phyloP scores from a whole-genome alignment of 2,888 invertebrate genomes.

The Dexiosoma caninum region DNA sequence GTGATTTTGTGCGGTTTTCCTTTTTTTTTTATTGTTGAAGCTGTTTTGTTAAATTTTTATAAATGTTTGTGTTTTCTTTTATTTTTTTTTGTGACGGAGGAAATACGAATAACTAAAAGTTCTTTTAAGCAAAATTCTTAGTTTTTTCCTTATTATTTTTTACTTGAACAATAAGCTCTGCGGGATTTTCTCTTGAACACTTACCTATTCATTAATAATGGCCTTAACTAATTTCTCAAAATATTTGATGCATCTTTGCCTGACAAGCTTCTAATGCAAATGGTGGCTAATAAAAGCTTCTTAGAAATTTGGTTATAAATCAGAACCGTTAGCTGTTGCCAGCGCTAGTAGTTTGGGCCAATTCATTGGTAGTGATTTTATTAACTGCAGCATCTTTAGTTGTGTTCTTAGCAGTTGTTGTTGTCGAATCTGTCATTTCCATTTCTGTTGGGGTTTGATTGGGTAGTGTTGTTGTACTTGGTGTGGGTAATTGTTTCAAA shows the following conservation, averaged over 20 bases:
- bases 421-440: background rate
- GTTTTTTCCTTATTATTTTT: constrained; percentile 1
- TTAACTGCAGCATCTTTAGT: background rate
- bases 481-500: constrained; percentile 68
- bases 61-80: background rate
- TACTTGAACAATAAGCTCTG: constrained; percentile 48
- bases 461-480: constrained; percentile 47
- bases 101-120: background rate
- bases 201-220: background rate
- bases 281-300: constrained; percentile 68
- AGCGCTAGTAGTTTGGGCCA: constrained; percentile 37
- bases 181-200: constrained; percentile 31
- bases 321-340: constrained; percentile 77
- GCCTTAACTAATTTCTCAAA: constrained; percentile 49
- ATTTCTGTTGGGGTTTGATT: constrained; percentile 3
- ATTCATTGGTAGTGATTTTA: constrained; percentile 16
- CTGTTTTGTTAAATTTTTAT: background rate
- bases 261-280: background rate
- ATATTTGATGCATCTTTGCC: constrained; percentile 33
- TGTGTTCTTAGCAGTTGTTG: background rate
- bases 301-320: constrained; percentile 75
- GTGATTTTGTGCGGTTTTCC: constrained; percentile 50
- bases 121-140: constrained; percentile 10
- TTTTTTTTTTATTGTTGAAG: background rate
- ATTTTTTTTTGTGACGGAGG: background rate